A percentile compares a stretch with the other conserved stretches of the same genome.
These are phyloP conservation scores for Solenopsis invicta DNA, from an alignment of 1,140 invertebrate species.

Conservation along the genomic window DNA sequence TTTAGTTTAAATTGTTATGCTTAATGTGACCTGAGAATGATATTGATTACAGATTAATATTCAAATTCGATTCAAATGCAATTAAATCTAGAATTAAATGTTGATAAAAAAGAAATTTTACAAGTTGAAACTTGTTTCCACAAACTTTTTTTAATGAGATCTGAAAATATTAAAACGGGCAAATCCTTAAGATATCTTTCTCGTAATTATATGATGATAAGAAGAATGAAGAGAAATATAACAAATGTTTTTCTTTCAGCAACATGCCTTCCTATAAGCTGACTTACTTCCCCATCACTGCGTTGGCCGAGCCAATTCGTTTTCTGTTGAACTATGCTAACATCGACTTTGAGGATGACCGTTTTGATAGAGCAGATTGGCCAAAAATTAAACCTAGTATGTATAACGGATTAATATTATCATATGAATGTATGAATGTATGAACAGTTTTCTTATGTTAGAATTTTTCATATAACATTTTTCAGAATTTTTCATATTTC, in stretches of 20 bases:
- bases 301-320: conserved; percentile 91
- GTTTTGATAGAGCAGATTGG: conserved; percentile 88
- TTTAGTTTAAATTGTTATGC: background rate
- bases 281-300: conserved; percentile 90
- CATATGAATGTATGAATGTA: too few relatives aligned
- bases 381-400: conserved; percentile 86
- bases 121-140: too few relatives aligned
- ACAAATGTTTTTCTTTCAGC: conserved; percentile 57
- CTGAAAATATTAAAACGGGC: too few relatives aligned
- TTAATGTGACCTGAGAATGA: background rate
- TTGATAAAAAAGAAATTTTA: too few relatives aligned
- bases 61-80: too few relatives aligned
- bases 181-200: background rate
- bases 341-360: conserved; percentile 91
- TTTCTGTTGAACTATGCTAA: conserved; percentile 91
- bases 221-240: background rate
- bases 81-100: too few relatives aligned
- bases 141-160: too few relatives aligned
- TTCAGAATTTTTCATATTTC: too few relatives aligned
- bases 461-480: too few relatives aligned
- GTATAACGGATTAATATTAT: too few relatives aligned
- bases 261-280: conserved; percentile 88
- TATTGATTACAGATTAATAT: too few relatives aligned
- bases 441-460: too few relatives aligned
- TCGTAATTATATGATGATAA: background rate